Conservation (phyloP, 1,140 invertebrate species). For the Asbolus verrucosus region DNA sequence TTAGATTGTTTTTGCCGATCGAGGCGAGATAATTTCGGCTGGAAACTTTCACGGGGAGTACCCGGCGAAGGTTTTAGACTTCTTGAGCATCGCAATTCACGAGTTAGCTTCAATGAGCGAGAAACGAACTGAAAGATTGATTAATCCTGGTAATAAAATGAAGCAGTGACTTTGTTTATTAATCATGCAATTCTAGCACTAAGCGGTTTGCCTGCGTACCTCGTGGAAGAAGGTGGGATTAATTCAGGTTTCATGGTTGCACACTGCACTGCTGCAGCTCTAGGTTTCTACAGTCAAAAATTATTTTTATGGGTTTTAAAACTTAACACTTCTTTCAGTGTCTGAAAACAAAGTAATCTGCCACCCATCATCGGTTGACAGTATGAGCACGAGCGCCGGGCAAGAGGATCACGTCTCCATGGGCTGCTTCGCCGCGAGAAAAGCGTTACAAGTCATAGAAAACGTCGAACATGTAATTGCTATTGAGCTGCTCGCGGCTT, state of each 20-base stretch:
- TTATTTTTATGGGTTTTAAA: too few species aligned
- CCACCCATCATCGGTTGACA: slow-evolving; percentile 80
- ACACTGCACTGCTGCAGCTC: slow-evolving; percentile 78
- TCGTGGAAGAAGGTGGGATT: slow-evolving; percentile 78
- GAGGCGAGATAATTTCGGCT: slow-evolving; percentile 78
- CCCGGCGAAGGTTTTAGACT: slow-evolving; percentile 81
- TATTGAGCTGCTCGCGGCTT: slow-evolving; percentile 78
- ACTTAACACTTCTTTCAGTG: slow-evolving; percentile 63
- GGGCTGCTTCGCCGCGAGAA: slow-evolving; percentile 80
- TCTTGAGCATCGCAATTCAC: slow-evolving; percentile 79
- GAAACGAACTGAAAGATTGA: slow-evolving; percentile 75
- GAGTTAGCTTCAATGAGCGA: slow-evolving; percentile 82
- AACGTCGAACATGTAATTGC: slow-evolving; percentile 79
- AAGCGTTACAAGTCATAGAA: slow-evolving; percentile 73
- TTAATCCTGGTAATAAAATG: slow-evolving; percentile 73
- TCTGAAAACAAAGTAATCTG: slow-evolving; percentile 83
- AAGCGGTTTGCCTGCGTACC: slow-evolving; percentile 78
- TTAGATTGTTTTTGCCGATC: slow-evolving; percentile 78
- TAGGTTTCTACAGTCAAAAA: too few species aligned
- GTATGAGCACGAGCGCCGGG: slow-evolving; percentile 78
- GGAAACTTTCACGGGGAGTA: slow-evolving; percentile 83
- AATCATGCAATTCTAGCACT: slow-evolving; percentile 65
- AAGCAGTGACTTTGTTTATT: neutral
- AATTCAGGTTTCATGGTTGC: slow-evolving; percentile 85
- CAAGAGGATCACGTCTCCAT: slow-evolving; percentile 85